phyloP scores from a whole-genome alignment of 2,797 vertebrate genomes.

The Atherinosoma microstoma region DNA sequence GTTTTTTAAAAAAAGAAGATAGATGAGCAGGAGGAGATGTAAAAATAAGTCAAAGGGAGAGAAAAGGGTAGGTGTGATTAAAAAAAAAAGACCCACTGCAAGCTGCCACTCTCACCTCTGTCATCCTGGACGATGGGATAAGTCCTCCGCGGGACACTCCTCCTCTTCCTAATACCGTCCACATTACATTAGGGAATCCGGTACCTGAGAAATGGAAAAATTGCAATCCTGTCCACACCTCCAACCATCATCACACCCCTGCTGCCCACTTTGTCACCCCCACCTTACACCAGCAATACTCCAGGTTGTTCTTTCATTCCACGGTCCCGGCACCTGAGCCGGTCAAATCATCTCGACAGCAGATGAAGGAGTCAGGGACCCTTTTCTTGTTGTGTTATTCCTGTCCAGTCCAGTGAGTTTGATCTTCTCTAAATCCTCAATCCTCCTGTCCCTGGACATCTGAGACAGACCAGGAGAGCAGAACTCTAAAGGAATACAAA shows the following conservation, averaged over 20 bases:
- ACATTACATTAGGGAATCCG: slow-evolving; percentile 38
- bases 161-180: slow-evolving; percentile 62
- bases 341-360: slow-evolving; percentile 57
- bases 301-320: slow-evolving; percentile 61
- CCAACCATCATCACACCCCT: slow-evolving; percentile 38
- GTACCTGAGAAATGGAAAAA: slow-evolving; percentile 45
- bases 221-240: slow-evolving; percentile 31
- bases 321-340: slow-evolving; percentile 35
- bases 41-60: slow-evolving; percentile 8
- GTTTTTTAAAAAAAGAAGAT: neutral
- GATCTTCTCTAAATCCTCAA: slow-evolving; percentile 60
- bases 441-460: slow-evolving; percentile 35
- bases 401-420: slow-evolving; percentile 59
- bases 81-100: slow-evolving; percentile 1
- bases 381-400: slow-evolving; percentile 57
- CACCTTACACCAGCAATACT: slow-evolving; percentile 43
- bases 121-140: slow-evolving; percentile 82
- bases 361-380: slow-evolving; percentile 52
- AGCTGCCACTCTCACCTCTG: slow-evolving; percentile 67
- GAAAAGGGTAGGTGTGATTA: slow-evolving; percentile 7
- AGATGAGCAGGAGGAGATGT: slow-evolving; percentile 2
- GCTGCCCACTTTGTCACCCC: slow-evolving; percentile 30
- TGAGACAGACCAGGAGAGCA: slow-evolving; percentile 42
- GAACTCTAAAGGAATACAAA: slow-evolving; percentile 49
- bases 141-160: slow-evolving; percentile 82